Conservation (phyloP, 2,797 vertebrate genomes). For the Margarornis squamiger region DNA sequence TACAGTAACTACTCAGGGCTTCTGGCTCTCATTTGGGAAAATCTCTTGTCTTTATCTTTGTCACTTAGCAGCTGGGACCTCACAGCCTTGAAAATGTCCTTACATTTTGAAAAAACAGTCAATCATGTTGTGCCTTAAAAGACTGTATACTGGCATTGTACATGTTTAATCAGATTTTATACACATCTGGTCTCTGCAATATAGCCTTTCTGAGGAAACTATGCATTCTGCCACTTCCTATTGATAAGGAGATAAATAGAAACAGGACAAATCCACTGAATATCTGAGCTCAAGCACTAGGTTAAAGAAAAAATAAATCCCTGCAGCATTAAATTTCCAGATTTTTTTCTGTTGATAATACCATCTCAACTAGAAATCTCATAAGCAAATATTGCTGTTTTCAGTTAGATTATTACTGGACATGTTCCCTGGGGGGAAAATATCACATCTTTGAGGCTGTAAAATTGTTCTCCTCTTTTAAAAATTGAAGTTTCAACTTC, state of each 20-base stretch:
- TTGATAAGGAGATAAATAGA: conserved; percentile 57
- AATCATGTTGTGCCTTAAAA: conserved; percentile 51
- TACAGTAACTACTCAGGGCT: background rate
- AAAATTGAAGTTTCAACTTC: background rate
- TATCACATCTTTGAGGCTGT: background rate
- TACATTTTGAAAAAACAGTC: conserved; percentile 36
- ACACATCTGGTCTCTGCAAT: conserved; percentile 51
- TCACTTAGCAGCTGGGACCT: conserved; percentile 39
- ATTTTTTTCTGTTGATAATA: background rate
- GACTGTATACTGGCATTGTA: conserved; percentile 38
- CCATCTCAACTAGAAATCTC: background rate
- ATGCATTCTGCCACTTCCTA: conserved; percentile 55
- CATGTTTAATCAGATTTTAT: conserved; percentile 69
- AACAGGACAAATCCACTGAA: conserved; percentile 28
- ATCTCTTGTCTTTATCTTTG: conserved; percentile 53
- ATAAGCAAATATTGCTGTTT: background rate
- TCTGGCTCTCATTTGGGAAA: conserved; percentile 9
- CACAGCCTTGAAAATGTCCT: conserved; percentile 19
- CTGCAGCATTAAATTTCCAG: background rate
- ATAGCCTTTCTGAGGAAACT: conserved; percentile 37
- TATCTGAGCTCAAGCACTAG: background rate
- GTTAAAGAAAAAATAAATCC: conserved; percentile 25
- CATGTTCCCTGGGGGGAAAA: background rate
- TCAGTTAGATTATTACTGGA: background rate
- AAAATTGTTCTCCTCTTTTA: background rate